Conservation (phyloP, 2,888 invertebrate genomes). For the Caradrina clavipalpis region DNA sequence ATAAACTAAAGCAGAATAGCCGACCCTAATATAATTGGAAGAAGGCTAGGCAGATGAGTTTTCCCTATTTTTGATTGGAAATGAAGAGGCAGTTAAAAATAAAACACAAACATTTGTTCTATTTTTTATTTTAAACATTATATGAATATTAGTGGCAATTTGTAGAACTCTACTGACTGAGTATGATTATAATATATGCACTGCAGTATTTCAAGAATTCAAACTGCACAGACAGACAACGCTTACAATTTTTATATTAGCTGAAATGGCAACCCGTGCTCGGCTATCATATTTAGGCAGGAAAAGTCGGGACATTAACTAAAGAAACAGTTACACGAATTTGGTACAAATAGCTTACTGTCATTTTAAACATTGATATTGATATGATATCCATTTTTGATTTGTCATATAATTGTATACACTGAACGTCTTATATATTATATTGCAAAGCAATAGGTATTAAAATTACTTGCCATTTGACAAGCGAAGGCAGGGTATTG, state of each 20-base stretch:
- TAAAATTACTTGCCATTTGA: conserved; percentile 49
- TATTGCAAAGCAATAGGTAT: conserved; percentile 63
- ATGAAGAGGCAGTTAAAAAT: conserved; percentile 10
- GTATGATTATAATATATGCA: conserved; percentile 48
- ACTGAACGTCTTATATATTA: conserved; percentile 56
- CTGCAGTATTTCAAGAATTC: conserved; percentile 37
- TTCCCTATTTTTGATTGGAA: too few species aligned
- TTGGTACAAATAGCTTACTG: conserved; percentile 58
- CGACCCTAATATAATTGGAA: too few species aligned
- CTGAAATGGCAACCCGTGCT: conserved; percentile 48
- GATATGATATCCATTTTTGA: conserved; percentile 64
- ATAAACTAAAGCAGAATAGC: too few species aligned
- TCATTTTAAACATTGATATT: conserved; percentile 60
- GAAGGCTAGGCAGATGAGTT: too few species aligned
- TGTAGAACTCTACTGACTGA: conserved; percentile 63
- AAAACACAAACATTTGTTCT: conserved; percentile 51
- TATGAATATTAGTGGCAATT: conserved; percentile 68
- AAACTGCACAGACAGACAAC: conserved; percentile 42
- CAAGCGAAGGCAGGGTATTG: conserved; percentile 45
- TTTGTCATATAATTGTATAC: conserved; percentile 58
- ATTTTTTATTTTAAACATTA: conserved; percentile 72
- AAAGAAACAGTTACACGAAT: conserved; percentile 36
- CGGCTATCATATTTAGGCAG: conserved; percentile 49
- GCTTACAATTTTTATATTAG: conserved; percentile 38
- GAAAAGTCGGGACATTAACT: conserved; percentile 40